Evolutionary conservation across 2,113 vertebrate genomes (phyloP).

Genomic region (Clupea harengus): DNA sequence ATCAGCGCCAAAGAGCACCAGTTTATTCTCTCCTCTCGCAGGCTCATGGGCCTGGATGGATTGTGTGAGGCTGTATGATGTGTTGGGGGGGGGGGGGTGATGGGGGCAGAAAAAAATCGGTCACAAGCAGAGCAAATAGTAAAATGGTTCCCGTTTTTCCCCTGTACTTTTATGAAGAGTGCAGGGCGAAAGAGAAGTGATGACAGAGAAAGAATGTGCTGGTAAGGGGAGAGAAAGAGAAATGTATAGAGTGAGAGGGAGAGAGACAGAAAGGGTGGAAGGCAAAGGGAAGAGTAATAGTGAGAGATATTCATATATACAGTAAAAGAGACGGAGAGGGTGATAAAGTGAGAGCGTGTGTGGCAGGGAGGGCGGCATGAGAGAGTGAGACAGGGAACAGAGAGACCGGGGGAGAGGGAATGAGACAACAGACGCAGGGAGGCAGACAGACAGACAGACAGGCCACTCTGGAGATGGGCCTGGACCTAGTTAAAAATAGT

Average conservation of each 20-base stretch:
- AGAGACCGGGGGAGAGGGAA: not conserved
- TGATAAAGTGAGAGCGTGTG: not conserved
- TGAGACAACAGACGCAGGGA: constrained; percentile 6
- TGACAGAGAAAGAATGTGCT: not conserved
- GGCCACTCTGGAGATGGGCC: no score
- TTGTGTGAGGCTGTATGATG: not conserved
- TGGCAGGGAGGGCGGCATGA: no score
- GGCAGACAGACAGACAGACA: not conserved
- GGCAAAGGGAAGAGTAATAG: no score
- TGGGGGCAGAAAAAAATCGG: not conserved
- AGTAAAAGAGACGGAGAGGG: not conserved
- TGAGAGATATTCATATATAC: no score
- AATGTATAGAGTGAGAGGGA: not conserved
- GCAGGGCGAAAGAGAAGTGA: not conserved
- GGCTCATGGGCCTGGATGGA: not conserved
- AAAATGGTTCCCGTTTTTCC: not conserved
- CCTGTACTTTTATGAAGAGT: not conserved
- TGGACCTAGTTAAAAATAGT: no score
- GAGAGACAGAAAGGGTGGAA: not conserved
- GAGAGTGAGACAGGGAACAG: not conserved
- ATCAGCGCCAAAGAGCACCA: not conserved
- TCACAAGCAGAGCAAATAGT: not conserved
- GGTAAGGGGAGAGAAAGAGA: not conserved
- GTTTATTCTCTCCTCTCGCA: not conserved
- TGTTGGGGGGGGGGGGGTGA: not conserved